These are phyloP conservation scores for Cherax quadricarinatus DNA, from an alignment of 1,140 invertebrate species.

Conservation along the genomic window DNA sequence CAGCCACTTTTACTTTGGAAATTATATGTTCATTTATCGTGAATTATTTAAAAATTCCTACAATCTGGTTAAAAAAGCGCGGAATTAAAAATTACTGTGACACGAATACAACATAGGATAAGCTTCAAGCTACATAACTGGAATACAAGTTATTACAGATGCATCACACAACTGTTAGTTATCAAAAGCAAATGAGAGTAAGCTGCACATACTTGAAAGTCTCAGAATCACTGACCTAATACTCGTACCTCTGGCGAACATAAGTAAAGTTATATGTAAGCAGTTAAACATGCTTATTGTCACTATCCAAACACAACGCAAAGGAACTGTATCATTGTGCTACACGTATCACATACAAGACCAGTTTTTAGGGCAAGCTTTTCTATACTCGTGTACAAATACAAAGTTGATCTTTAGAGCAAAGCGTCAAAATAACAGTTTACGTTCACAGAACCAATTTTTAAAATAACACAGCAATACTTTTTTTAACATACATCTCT, in stretches of 20 bases:
- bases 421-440: not conserved
- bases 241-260: not conserved
- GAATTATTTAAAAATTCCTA: not conserved
- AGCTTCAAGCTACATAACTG: not conserved
- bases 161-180: not conserved
- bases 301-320: not conserved
- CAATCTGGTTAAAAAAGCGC: not conserved
- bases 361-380: not conserved
- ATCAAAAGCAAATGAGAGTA: not conserved
- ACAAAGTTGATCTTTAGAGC: not conserved
- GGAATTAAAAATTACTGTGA: not conserved
- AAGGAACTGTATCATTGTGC: not conserved
- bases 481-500: not conserved
- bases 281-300: not conserved
- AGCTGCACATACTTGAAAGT: not conserved
- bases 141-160: not conserved
- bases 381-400: not conserved
- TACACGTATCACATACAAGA: not conserved
- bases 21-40: not conserved
- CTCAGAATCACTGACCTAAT: not conserved
- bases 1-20: not conserved
- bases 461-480: no score
- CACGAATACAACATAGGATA: not conserved
- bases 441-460: not conserved
- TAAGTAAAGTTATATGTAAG: not conserved